Evolutionary conservation across 2,888 invertebrate genomes (phyloP), one percentile per base, ranked within the genome.

Genomic region (Homarus gammarus): DNA sequence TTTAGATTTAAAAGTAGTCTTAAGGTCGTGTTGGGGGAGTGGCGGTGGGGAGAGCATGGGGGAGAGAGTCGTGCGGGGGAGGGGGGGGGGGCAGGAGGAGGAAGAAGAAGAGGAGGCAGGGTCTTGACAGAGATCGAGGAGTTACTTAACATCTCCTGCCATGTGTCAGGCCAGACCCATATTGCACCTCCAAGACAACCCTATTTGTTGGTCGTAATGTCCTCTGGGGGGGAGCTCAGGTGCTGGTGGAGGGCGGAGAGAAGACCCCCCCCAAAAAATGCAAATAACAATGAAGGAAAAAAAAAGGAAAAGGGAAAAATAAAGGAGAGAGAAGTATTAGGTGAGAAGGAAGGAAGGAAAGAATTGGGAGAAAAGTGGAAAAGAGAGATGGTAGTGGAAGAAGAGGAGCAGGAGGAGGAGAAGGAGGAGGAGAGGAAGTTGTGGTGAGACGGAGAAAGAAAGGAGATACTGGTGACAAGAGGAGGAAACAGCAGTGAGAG

Each of bases 191-290:
- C 64, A 38, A n/a, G 61, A 68, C 81, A 64, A 22, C 44, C 68
- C 81, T 82, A 82, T 82, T 82, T 61, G 68, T 82, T 82, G 68
- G 8, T 68, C 22, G 44, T 82, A 82, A 82, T 82, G 82, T 44
- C 70, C 27, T 1, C 64, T 22, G 0, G 64, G 27, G 27, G 2
- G 56, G 27, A 27, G 44, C 44, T 12, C 5, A 44, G 44, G 44
- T 44, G 44, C 44, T 44, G 64, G 64, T 6, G 27, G 64, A 18
- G 61, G 27, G 27, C 2, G 27, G 61, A 61, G 27, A 27, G 44
- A 44, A 12, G 44, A n/a, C n/a, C n/a, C n/a, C n/a, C n/a, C n/a
- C n/a, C n/a, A n/a, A n/a, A n/a, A n/a, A n/a, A n/a, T n/a, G n/a
- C n/a, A n/a, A n/a, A n/a, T n/a, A n/a, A n/a, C 44, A 8, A 12